These are phyloP conservation scores for Oscheius sp. DNA, from an alignment of 2,888 invertebrate species.

Conservation along the genomic window DNA sequence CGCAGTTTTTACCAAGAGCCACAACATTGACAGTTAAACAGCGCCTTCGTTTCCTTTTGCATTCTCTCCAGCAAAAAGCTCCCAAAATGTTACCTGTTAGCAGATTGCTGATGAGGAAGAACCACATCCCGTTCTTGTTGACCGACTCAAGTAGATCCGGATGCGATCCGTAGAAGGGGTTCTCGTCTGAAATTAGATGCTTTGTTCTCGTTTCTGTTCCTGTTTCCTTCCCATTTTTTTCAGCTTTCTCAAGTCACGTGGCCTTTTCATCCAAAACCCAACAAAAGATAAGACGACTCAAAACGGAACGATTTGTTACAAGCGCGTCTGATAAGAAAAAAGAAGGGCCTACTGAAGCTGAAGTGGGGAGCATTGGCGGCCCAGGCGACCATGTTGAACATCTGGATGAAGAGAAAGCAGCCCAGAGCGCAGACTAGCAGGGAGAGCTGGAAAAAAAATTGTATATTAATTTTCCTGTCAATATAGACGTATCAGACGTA, in stretches of 20 bases:
- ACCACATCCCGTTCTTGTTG: conserved; percentile 79
- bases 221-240: too few relatives aligned
- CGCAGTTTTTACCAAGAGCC: too few relatives aligned
- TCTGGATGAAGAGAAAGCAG: conserved; percentile 49
- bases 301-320: neutral
- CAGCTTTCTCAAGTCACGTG: too few relatives aligned
- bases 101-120: conserved; percentile 86
- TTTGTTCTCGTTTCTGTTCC: too few relatives aligned
- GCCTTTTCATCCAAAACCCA: too few relatives aligned
- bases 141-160: conserved; percentile 61
- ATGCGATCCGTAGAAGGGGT: conserved; percentile 52
- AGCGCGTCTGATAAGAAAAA: neutral
- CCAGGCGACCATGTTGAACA: conserved; percentile 53
- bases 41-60: too few relatives aligned
- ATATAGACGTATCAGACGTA: too few relatives aligned
- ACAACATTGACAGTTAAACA: too few relatives aligned
- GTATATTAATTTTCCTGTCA: neutral
- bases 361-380: conserved; percentile 58
- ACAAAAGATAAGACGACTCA: neutral
- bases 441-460: conserved; percentile 38
- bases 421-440: conserved; percentile 46
- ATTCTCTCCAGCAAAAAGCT: too few relatives aligned
- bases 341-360: conserved; percentile 40
- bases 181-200: conserved; percentile 50
- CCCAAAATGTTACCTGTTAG: conserved; percentile 80